phyloP scores from a whole-genome alignment of 2,113 vertebrate genomes.

The Meriones unguiculatus region DNA sequence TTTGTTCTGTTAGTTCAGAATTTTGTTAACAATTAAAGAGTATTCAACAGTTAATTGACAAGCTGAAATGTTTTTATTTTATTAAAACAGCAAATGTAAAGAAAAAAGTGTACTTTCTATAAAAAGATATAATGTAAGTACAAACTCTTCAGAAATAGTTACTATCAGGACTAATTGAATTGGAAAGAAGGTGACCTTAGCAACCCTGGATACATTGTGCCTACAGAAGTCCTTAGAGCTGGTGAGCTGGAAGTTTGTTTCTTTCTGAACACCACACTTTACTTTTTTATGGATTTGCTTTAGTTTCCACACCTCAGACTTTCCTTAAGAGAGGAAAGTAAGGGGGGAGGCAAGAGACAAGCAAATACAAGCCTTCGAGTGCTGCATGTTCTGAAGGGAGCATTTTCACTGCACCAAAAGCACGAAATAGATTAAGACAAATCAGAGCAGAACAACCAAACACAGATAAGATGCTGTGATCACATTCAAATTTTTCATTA shows the following conservation, averaged over 20 bases:
- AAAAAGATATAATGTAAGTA: not conserved
- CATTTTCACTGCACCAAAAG: not conserved
- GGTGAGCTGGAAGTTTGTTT: not conserved
- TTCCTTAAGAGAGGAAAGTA: rapidly evolving
- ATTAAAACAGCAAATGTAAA: not conserved
- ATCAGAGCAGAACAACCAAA: not conserved
- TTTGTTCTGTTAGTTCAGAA: not conserved
- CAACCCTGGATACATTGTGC: not conserved
- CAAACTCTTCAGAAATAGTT: not conserved
- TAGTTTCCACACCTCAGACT: not conserved
- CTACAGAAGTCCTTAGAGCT: not conserved
- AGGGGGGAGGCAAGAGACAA: rapidly evolving
- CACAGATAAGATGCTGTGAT: not conserved
- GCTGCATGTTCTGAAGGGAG: not conserved
- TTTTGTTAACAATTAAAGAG: not conserved
- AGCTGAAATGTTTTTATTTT: not conserved
- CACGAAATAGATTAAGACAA: not conserved
- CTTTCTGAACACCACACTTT: not conserved
- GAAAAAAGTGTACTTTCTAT: not conserved
- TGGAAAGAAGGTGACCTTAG: not conserved
- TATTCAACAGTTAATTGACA: not conserved
- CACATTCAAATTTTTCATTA: not conserved
- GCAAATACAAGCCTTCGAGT: not conserved
- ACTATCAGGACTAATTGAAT: not conserved
- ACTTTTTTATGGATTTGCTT: not conserved